A percentile compares a stretch with the other conserved stretches of the same genome.
Conservation (phyloP, 2,113 vertebrate genomes). For the Scolopax mira region DNA sequence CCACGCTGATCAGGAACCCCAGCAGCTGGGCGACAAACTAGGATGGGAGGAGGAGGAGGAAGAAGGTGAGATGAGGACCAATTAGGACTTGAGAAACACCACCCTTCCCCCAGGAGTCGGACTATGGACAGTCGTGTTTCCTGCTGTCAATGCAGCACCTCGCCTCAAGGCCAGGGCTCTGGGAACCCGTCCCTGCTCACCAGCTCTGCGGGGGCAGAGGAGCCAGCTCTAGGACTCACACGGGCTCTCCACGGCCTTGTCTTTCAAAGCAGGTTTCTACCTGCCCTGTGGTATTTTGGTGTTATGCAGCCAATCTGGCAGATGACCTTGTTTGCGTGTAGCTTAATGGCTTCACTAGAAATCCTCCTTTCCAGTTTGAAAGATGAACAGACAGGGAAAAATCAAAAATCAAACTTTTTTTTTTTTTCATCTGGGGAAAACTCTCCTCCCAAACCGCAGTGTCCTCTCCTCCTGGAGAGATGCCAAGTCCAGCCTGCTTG, state of each 20-base stretch:
- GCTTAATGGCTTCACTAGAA: neutral
- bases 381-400: neutral
- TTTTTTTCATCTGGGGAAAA: neutral
- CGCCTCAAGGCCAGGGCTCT: neutral
- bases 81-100: neutral
- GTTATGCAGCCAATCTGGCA: neutral
- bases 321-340: neutral
- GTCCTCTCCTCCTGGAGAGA: neutral
- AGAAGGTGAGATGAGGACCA: neutral
- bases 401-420: neutral
- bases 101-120: neutral
- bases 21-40: constrained; percentile 88
- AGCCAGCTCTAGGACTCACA: neutral
- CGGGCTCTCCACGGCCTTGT: neutral
- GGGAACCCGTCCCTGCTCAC: neutral
- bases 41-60: neutral
- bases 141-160: fast-evolving
- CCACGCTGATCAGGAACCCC: constrained; percentile 84
- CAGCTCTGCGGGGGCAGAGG: neutral
- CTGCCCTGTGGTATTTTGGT: neutral
- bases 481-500: neutral
- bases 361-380: neutral
- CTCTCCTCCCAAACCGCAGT: neutral
- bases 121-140: neutral
- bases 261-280: neutral